Evolutionary conservation across 2,888 invertebrate species (phyloP).

Genomic region (Buathra laborator): DNA sequence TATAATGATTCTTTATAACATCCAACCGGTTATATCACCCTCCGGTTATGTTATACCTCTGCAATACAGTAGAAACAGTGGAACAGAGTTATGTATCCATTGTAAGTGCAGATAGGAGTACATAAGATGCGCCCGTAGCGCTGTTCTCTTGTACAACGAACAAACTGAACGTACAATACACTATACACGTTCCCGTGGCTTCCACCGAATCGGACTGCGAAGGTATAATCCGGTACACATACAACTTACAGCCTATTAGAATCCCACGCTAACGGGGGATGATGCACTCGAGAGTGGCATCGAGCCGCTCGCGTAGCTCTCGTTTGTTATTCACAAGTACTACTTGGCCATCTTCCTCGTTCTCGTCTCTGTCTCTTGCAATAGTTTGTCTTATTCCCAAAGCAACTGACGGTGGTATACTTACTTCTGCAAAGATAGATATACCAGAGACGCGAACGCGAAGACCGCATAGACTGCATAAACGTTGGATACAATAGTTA

Average conservation of each 20-base stretch:
- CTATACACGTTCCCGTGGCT: conserved; percentile 52
- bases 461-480: conserved; percentile 23
- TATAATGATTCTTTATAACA: no score
- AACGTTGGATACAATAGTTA: conserved; percentile 19
- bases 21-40: no score
- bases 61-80: not conserved
- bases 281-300: conserved; percentile 41
- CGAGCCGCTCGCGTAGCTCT: conserved; percentile 37
- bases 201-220: conserved; percentile 72
- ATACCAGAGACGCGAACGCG: not conserved
- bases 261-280: conserved; percentile 55
- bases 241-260: conserved; percentile 75
- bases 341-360: conserved; percentile 26
- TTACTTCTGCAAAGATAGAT: not conserved
- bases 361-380: conserved; percentile 20
- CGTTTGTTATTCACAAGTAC: conserved; percentile 47
- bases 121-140: not conserved
- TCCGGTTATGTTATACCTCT: no score
- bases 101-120: not conserved
- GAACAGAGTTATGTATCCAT: not conserved
- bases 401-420: conserved; percentile 5
- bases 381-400: conserved; percentile 33
- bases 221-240: conserved; percentile 74
- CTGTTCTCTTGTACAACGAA: not conserved
- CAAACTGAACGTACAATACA: conserved; percentile 27